Evolutionary conservation across 2,888 invertebrate genomes (phyloP), one percentile per base, ranked within the genome.

Genomic region (Habroteleia sp.): DNA sequence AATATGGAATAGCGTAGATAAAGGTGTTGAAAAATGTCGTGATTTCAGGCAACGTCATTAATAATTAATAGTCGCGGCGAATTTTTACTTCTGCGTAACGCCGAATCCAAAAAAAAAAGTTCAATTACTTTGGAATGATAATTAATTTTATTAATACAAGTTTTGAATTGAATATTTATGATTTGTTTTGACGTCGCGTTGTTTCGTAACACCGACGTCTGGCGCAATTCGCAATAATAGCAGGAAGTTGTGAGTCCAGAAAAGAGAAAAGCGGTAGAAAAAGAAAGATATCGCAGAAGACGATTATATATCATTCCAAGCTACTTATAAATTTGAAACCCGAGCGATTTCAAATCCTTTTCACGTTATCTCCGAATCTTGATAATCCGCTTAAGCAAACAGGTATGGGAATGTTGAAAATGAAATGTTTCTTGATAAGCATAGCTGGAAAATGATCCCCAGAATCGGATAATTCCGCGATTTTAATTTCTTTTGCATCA

Each of bases 21-120:
- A 25, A 66, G 39, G 52, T 42, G 50, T 39, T 48, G 60, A 48
- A 48, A 62, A 63, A 63, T 41, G 29, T 31, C 27, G 62, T 17
- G 35, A 37, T 46, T 46, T 11, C 44, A 35, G 25, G 37, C 7
- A 25, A 52, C 8, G 11, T 25, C 27, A 58, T 44, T 44, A 58
- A 58, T 58, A 58, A 44, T 58, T 31, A 42, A 52, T 52, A 4
- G 13, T 0, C 23, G 16, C 11, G 29, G 29, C 1, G 8, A n/a
- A 44, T 44, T 44, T n/a, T n/a, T 14, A 5, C 31, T 11, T 20
- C 48, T 33, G 48, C 20, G 33, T 48, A 33, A 48, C 33, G n/a
- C n/a, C n/a, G 33, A 48, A 48, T 33, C 13, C 20, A 3, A 20
- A 54, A 54, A 29, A n/a, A n/a, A 5, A 11, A 31, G 31, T 35